phyloP scores from a whole-genome alignment of 2,113 vertebrate species.

The Tychaedon coryphoeus region DNA sequence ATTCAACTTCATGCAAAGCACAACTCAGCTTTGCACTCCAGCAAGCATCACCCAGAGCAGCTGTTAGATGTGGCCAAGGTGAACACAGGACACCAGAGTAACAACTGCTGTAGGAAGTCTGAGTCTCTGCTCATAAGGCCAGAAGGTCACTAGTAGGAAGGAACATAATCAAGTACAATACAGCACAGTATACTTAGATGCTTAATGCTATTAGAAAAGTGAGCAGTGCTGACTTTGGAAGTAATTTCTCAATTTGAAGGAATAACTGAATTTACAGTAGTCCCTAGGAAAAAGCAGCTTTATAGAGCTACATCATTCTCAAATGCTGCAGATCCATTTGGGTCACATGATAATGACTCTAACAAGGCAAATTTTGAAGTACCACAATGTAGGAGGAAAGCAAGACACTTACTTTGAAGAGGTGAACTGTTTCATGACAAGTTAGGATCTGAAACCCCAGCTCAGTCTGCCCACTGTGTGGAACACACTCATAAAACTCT shows the following conservation, averaged over 20 bases:
- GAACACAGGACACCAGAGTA: neutral
- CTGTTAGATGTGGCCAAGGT: neutral
- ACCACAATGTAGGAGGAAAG: neutral
- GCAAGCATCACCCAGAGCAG: neutral
- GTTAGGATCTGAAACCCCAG: slow-evolving; percentile 85
- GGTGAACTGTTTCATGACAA: slow-evolving; percentile 77
- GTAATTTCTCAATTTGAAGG: neutral
- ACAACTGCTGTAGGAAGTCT: neutral
- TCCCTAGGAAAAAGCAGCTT: neutral
- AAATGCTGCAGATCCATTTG: neutral
- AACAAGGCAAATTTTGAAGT: neutral
- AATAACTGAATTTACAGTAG: neutral
- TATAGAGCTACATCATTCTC: neutral
- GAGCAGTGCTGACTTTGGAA: neutral
- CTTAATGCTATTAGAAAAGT: neutral
- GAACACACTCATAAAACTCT: slow-evolving; percentile 89
- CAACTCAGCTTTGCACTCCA: neutral
- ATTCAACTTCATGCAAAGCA: neutral
- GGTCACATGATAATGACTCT: neutral
- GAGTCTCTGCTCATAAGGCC: neutral
- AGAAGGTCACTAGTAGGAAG: neutral
- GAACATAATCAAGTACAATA: neutral
- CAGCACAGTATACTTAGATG: neutral
- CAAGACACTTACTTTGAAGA: slow-evolving; percentile 83
- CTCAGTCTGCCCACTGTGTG: slow-evolving; percentile 61